These are phyloP conservation scores for Cataglyphis livida DNA, from an alignment of 2,888 invertebrate genomes.

Conservation along the genomic window DNA sequence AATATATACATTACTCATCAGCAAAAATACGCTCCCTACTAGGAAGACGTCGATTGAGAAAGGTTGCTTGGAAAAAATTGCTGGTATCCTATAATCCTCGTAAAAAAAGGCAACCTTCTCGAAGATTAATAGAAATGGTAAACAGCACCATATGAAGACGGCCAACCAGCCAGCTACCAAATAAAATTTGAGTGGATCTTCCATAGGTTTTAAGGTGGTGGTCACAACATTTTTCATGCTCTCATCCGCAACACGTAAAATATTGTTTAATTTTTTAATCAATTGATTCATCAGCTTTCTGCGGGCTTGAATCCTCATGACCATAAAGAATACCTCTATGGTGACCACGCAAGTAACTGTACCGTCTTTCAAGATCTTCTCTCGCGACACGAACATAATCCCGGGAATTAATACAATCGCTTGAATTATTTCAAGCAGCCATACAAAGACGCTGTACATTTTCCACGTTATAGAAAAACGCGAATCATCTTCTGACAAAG, in stretches of 20 bases:
- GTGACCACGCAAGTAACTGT: constrained; percentile 59
- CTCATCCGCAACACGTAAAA: constrained; percentile 53
- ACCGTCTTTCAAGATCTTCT: constrained; percentile 60
- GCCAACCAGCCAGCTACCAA: constrained; percentile 42
- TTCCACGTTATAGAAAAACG: constrained; percentile 14
- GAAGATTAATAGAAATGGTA: constrained; percentile 58
- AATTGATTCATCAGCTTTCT: constrained; percentile 59
- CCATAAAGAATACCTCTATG: constrained; percentile 61
- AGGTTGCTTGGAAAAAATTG: constrained; percentile 63
- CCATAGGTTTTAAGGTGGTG: constrained; percentile 56
- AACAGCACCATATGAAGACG: constrained; percentile 55
- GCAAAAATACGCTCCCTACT: constrained; percentile 54
- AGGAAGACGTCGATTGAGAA: constrained; percentile 62
- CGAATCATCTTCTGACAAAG: constrained; percentile 43
- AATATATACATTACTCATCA: constrained; percentile 41
- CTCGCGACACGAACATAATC: constrained; percentile 52
- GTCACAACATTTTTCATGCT: constrained; percentile 38
- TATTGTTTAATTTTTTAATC: constrained; percentile 62
- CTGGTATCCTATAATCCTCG: constrained; percentile 69
- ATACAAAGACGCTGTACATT: constrained; percentile 55
- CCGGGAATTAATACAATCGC: constrained; percentile 35
- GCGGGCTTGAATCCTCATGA: constrained; percentile 61
- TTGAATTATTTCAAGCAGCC: constrained; percentile 59
- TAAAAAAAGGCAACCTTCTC: constrained; percentile 64
- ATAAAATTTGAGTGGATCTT: constrained; percentile 68